These are phyloP conservation scores for Catalaphyllia jardinei DNA, from an alignment of 64 coral and sea anemone species.

Conservation along the genomic window DNA sequence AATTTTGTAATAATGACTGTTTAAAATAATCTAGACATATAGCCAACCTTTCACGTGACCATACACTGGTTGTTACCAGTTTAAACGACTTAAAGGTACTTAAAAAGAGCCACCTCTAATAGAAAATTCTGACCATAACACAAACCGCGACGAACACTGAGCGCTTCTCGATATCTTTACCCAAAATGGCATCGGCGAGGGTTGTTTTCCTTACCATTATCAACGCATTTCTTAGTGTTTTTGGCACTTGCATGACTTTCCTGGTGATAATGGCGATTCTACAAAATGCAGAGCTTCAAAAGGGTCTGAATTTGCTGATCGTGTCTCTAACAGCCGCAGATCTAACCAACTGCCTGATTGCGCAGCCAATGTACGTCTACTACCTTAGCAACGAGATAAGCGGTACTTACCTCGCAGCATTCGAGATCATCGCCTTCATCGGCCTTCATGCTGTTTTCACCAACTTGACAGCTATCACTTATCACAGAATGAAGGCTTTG, in stretches of 20 bases:
- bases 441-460: conserved; percentile 21
- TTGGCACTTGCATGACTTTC: background rate
- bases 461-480: conserved; percentile 23
- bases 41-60: too few relatives aligned
- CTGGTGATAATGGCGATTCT: conserved; percentile 4
- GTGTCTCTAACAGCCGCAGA: conserved; percentile 21
- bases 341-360: conserved; percentile 16
- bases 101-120: background rate
- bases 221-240: background rate
- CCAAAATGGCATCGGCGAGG: background rate
- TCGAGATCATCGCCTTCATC: conserved; percentile 21
- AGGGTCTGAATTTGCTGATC: conserved; percentile 27
- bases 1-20: too few relatives aligned
- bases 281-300: conserved; percentile 20
- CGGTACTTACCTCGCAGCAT: background rate
- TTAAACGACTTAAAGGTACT: too few relatives aligned
- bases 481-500: conserved; percentile 34
- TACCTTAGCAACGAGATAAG: background rate
- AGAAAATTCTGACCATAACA: background rate
- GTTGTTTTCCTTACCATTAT: background rate
- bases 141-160: background rate
- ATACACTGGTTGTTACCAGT: too few relatives aligned
- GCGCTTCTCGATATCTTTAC: background rate
- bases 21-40: too few relatives aligned
- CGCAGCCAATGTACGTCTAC: conserved; percentile 26